phyloP scores from a whole-genome alignment of 1,140 invertebrate species.

The Batillaria attramentaria region DNA sequence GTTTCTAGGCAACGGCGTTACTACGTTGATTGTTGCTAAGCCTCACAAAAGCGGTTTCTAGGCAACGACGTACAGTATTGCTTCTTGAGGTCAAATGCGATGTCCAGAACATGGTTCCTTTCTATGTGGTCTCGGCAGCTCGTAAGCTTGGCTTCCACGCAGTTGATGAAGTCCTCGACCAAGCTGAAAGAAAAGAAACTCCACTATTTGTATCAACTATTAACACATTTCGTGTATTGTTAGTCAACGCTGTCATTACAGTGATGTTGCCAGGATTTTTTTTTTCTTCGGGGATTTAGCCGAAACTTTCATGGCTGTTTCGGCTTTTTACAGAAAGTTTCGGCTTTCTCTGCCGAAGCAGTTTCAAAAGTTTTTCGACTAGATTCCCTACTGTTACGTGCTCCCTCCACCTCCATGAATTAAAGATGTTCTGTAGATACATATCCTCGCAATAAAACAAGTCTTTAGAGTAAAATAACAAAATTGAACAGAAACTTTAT shows the following conservation, averaged over 20 bases:
- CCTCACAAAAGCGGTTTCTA: neutral
- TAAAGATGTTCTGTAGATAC: no score
- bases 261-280: neutral
- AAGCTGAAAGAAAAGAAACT: neutral
- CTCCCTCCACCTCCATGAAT: no score
- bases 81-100: neutral
- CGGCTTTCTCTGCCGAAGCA: no score
- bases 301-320: neutral
- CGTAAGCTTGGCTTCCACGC: neutral
- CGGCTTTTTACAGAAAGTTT: neutral
- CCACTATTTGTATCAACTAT: neutral
- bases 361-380: no score
- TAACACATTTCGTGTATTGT: neutral
- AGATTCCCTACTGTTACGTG: no score
- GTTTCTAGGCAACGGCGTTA: neutral
- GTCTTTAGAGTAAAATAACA: no score
- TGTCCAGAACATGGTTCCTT: neutral
- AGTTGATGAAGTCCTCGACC: neutral
- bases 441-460: no score
- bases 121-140: neutral
- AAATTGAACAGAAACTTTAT: no score
- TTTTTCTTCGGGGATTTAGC: neutral
- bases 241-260: no score
- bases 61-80: conserved; percentile 3
- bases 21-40: neutral